These are phyloP conservation scores for Tetraodon nigroviridis DNA, from an alignment of 2,113 vertebrate species.

Conservation along the genomic window DNA sequence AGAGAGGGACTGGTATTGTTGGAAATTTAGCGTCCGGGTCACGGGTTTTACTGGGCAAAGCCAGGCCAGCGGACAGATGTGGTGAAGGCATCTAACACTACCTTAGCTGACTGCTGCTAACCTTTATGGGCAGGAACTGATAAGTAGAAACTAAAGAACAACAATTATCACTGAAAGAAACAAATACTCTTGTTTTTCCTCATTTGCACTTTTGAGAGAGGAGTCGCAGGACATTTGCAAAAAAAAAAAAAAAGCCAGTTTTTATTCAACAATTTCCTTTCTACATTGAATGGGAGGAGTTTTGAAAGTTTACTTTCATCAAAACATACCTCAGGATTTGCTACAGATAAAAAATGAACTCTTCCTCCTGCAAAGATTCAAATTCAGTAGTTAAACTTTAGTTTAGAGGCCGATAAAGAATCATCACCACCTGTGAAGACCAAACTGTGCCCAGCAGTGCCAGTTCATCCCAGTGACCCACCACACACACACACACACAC, in stretches of 20 bases:
- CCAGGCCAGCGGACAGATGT: slow-evolving; percentile 3
- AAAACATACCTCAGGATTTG: slow-evolving; percentile 45
- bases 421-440: slow-evolving; percentile 23
- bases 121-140: slow-evolving; percentile 5
- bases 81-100: background rate
- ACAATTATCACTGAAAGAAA: too few species aligned
- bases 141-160: background rate
- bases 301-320: slow-evolving; percentile 10
- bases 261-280: slow-evolving; percentile 57
- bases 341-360: slow-evolving; percentile 73
- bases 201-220: slow-evolving; percentile 10
- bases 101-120: background rate
- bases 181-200: too few species aligned
- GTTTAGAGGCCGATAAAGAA: background rate
- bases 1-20: slow-evolving; percentile 13
- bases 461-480: slow-evolving; percentile 33
- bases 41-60: slow-evolving; percentile 27
- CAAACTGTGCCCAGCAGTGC: slow-evolving; percentile 37
- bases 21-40: background rate
- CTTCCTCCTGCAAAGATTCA: slow-evolving; percentile 72
- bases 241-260: slow-evolving; percentile 11
- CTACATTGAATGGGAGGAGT: slow-evolving; percentile 27
- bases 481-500: slow-evolving; percentile 2
- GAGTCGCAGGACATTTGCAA: slow-evolving; percentile 15
- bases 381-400: slow-evolving; percentile 29